A percentile compares a stretch with the other conserved stretches of the same genome.
phyloP scores from a whole-genome alignment of 2,797 vertebrate species.

The Delichon dasypus region DNA sequence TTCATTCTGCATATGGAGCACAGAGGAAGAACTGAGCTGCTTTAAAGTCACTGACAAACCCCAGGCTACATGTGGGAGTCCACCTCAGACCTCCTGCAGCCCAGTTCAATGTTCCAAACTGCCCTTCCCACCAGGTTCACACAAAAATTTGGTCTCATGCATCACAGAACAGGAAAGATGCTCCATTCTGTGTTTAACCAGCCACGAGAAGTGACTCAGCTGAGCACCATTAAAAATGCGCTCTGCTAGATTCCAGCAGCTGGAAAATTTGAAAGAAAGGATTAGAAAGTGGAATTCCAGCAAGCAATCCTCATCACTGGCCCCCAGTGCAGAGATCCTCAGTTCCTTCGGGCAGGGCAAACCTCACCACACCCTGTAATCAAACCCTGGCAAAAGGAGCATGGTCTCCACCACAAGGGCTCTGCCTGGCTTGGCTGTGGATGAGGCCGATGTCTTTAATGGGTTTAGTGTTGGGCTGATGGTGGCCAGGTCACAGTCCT shows the following conservation, averaged over 20 bases:
- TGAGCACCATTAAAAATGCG: neutral
- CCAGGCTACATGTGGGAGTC: neutral
- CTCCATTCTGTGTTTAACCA: neutral
- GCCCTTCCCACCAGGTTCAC: neutral
- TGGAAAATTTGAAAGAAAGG: neutral
- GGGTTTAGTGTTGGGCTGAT: neutral
- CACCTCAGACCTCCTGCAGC: neutral
- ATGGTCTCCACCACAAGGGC: neutral
- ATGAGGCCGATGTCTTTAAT: neutral
- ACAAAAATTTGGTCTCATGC: neutral
- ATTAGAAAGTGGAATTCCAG: neutral
- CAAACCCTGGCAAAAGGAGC: neutral
- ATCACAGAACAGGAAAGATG: neutral
- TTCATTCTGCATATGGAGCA: neutral
- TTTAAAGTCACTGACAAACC: neutral
- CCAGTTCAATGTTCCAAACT: neutral
- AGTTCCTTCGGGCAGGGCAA: neutral
- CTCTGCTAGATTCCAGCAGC: neutral
- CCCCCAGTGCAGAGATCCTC: neutral
- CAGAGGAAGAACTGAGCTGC: neutral
- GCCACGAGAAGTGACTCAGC: neutral
- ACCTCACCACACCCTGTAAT: neutral
- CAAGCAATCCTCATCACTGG: fast-evolving
- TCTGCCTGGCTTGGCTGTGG: neutral
- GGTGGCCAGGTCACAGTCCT: neutral